Evolutionary conservation across 2,888 invertebrate genomes (phyloP).

Genomic region (Caenorhabditis virilis): DNA sequence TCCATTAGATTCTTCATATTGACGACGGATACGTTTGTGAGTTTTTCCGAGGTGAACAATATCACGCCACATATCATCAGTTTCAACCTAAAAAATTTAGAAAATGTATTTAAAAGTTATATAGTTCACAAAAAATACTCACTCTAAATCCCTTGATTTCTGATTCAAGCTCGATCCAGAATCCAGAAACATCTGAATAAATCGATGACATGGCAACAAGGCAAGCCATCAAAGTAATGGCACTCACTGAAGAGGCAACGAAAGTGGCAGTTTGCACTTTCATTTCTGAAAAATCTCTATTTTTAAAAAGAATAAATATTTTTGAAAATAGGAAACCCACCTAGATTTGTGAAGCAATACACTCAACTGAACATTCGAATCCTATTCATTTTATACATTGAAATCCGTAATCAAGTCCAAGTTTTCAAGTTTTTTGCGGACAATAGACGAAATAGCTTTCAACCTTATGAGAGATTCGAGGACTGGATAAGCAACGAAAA

Average conservation of each 20-base stretch:
- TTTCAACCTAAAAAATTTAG: constrained; percentile 42
- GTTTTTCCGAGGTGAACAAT: constrained; percentile 56
- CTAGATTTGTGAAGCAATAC: not conserved
- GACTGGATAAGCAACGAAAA: too few species aligned
- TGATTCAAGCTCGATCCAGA: constrained; percentile 62
- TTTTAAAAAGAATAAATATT: constrained; percentile 3
- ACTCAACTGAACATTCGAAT: constrained; percentile 7
- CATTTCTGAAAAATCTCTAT: constrained; percentile 52
- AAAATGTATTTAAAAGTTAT: not conserved
- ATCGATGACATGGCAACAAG: constrained; percentile 61
- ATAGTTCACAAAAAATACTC: constrained; percentile 2
- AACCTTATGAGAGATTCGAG: too few species aligned
- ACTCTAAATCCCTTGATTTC: constrained; percentile 64
- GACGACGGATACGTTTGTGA: constrained; percentile 48
- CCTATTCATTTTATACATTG: constrained; percentile 24
- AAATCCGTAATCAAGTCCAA: constrained; percentile 6
- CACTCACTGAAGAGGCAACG: constrained; percentile 64
- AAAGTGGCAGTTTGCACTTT: constrained; percentile 65
- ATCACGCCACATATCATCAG: constrained; percentile 66
- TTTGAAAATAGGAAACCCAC: not conserved
- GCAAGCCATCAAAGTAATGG: constrained; percentile 60
- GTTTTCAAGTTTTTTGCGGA: constrained; percentile 34
- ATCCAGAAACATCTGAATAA: constrained; percentile 61
- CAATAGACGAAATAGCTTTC: too few species aligned
- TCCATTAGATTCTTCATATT: constrained; percentile 40